Base-by-base conservation (phyloP, 1,140 invertebrate species). In the Pseudobourletiella spinata region DNA sequence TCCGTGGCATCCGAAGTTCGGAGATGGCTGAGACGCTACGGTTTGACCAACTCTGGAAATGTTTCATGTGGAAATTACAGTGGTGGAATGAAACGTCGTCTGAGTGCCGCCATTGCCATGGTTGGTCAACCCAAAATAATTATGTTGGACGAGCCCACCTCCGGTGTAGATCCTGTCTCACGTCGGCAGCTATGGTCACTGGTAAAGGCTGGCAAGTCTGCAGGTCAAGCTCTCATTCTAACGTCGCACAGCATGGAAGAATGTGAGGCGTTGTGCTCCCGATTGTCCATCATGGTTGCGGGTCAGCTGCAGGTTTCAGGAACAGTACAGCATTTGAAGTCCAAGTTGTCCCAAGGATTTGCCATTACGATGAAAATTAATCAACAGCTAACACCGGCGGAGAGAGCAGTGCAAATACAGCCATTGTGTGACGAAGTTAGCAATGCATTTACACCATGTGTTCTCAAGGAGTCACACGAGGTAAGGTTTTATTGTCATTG, bases 301-400 rank as follows among this genome's bases (percentile, higher is more conserved):
- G 91, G 91, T 1, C 79, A 84, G 59, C 81, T 92, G 62, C 81
- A 73, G 25, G 81, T 79, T 62, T 58, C 80, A 25, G 79, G 79
- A 18, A 73, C 74, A 22, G 70, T 74, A 81, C 79, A 80, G 52
- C 76, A 81, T 61, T 67, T 81, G 20, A 80, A 80, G 67, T 73
- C 70, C 63, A 81, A 81, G 68, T 83, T 81, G 73, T 81, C 81
- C 59, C 74, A 80, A 65, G 82, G 83, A 16, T 84, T 81, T 70
- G 80, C 80, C 25, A 70, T 84, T 3, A 75, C 77, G 3, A 39
- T 68, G 1, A 70, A 69, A 61, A 46, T 70, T n/a, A 57, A 32
- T 35, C 28, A 57, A 22, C 32, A 57, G 16, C 25, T 54, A 8
- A 30, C 6, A 26, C 50, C 50, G 20, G 28, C 6, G 3, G 50